phyloP scores from a whole-genome alignment of 2,113 vertebrate genomes.

The Recurvirostra avosetta region DNA sequence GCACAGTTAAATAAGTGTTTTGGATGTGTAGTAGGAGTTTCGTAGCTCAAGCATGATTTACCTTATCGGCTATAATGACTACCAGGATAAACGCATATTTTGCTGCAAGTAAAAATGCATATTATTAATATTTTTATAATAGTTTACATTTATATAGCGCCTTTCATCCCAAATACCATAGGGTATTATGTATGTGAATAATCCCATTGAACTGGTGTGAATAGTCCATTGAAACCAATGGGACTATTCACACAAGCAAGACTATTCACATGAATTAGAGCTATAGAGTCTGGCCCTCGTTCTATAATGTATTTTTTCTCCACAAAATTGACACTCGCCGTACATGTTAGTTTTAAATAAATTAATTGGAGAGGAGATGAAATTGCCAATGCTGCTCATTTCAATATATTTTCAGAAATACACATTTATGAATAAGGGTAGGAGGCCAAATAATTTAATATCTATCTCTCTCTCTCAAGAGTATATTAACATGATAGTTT shows the following conservation, averaged over 20 bases:
- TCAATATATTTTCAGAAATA: conserved; percentile 25
- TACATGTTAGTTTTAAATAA: conserved; percentile 24
- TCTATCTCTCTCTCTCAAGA: neutral
- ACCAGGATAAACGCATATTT: neutral
- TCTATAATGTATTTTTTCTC: neutral
- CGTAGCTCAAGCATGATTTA: conserved; percentile 22
- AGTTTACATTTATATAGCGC: neutral
- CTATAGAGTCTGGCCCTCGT: neutral
- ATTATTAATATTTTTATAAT: conserved; percentile 59
- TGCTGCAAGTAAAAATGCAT: conserved; percentile 25
- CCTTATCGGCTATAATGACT: conserved; percentile 32
- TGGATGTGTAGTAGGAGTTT: conserved; percentile 26
- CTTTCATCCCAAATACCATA: conserved; percentile 41
- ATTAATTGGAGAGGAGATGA: conserved; percentile 29
- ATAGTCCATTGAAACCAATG: conserved; percentile 43
- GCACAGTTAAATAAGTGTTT: conserved; percentile 59
- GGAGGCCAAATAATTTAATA: conserved; percentile 21
- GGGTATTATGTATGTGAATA: conserved; percentile 41
- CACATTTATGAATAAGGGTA: neutral
- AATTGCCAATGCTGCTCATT: conserved; percentile 26
- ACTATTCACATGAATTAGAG: conserved; percentile 20
- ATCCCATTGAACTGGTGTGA: conserved; percentile 53
- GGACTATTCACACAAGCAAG: conserved; percentile 20
- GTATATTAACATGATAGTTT: neutral
- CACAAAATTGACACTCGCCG: neutral